These are phyloP conservation scores for Napeogenes inachia DNA, from an alignment of 2,888 invertebrate species.

Conservation along the genomic window DNA sequence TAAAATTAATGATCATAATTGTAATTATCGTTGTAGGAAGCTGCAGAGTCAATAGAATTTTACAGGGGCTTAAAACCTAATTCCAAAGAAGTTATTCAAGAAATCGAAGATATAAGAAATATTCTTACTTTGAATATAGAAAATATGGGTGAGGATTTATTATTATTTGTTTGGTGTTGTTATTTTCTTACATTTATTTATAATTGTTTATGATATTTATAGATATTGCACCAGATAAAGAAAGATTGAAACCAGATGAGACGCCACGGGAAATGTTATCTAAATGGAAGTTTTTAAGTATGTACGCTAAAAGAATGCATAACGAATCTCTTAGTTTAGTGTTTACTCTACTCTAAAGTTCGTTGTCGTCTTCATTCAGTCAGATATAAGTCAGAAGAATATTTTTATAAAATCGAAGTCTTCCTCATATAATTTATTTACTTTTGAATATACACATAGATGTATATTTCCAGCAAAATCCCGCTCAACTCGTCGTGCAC, in stretches of 20 bases:
- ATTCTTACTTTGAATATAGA: slow-evolving; percentile 40
- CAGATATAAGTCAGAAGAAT: neutral
- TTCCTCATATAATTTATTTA: neutral
- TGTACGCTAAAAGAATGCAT: slow-evolving; percentile 30
- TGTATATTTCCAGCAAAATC: slow-evolving; percentile 47
- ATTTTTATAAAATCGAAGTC: neutral
- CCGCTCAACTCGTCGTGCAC: slow-evolving; percentile 46
- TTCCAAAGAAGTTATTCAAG: slow-evolving; percentile 46
- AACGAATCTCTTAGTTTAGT: no score
- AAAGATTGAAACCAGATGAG: slow-evolving; percentile 35
- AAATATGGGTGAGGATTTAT: neutral
- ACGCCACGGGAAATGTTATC: slow-evolving; percentile 39
- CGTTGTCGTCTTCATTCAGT: no score
- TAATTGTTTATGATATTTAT: slow-evolving; percentile 22
- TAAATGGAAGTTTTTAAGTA: slow-evolving; percentile 49
- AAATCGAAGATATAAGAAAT: slow-evolving; percentile 42
- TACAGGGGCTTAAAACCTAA: slow-evolving; percentile 41
- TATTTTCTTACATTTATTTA: no score
- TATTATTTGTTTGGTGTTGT: no score
- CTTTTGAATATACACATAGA: neutral
- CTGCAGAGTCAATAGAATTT: slow-evolving; percentile 49
- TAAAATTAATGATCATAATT: neutral
- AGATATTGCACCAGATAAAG: slow-evolving; percentile 41
- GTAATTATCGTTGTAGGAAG: slow-evolving; percentile 44
- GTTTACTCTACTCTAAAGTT: no score